These are phyloP conservation scores for Cinclus cinclus DNA, from an alignment of 2,113 vertebrate genomes.

Conservation along the genomic window DNA sequence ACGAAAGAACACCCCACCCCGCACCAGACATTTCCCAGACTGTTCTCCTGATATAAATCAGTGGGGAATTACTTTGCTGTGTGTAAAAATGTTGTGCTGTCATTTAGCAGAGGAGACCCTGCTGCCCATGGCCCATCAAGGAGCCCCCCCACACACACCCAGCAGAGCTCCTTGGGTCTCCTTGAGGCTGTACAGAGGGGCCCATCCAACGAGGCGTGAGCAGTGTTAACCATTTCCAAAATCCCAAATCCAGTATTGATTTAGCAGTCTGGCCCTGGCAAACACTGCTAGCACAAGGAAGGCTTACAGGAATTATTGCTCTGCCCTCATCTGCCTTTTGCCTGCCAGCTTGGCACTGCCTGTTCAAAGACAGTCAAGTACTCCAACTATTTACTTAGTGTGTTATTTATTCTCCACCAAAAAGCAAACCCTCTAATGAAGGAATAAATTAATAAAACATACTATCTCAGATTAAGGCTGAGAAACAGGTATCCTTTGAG, in stretches of 20 bases:
- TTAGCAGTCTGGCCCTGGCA: constrained; percentile 35
- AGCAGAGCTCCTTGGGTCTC: background rate
- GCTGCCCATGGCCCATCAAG: background rate
- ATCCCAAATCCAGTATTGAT: constrained; percentile 32
- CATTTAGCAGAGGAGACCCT: background rate
- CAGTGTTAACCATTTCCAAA: constrained; percentile 10
- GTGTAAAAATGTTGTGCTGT: background rate
- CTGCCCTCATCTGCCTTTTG: constrained; percentile 50
- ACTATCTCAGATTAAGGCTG: background rate
- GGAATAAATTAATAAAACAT: constrained; percentile 14
- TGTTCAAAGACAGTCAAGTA: background rate
- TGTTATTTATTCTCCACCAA: constrained; percentile 10
- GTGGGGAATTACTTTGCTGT: background rate
- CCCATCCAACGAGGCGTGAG: background rate
- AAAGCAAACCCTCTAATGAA: background rate
- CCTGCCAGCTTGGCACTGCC: background rate
- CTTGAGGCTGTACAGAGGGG: background rate
- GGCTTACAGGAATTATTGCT: constrained; percentile 30
- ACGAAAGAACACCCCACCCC: fast-evolving
- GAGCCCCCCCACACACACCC: background rate
- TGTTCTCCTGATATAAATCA: background rate
- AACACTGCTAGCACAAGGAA: constrained; percentile 27
- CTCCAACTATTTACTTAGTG: constrained; percentile 3
- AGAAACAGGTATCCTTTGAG: background rate
- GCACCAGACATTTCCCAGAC: background rate